phyloP scores from a whole-genome alignment of 2,113 vertebrate species.

The Triplophysa tibetana region DNA sequence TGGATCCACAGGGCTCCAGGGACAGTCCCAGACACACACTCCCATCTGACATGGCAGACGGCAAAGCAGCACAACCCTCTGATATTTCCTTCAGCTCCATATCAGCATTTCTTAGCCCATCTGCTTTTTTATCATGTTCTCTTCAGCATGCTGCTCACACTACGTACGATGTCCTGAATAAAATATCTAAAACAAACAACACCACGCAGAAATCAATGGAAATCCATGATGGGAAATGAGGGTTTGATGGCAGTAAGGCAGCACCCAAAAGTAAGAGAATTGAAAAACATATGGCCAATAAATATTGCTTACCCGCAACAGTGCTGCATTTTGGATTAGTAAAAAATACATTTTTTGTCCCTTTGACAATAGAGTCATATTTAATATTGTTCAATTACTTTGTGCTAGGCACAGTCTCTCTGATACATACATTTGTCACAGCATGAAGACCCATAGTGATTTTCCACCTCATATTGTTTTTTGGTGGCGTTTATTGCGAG shows the following conservation, averaged over 20 bases:
- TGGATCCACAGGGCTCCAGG: slow-evolving; percentile 17
- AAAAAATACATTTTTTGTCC: no score
- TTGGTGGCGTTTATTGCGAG: no score
- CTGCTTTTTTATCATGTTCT: slow-evolving; percentile 18
- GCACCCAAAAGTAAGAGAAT: no score
- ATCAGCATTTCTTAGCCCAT: slow-evolving; percentile 13
- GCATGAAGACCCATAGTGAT: no score
- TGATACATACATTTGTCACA: no score
- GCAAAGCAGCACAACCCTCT: slow-evolving; percentile 8
- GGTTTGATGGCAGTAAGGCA: slow-evolving; percentile 5
- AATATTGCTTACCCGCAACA: no score
- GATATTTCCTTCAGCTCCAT: slow-evolving; percentile 9
- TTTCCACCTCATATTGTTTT: no score
- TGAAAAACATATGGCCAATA: no score
- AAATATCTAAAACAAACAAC: slow-evolving; percentile 35
- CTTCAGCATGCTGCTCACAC: slow-evolving; percentile 37
- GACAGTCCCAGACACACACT: slow-evolving; percentile 6
- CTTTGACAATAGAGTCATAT: no score
- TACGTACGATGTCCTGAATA: slow-evolving; percentile 27
- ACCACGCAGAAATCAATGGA: slow-evolving; percentile 15
- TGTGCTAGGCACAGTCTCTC: no score
- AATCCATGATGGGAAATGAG: slow-evolving; percentile 11
- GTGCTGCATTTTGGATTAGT: no score
- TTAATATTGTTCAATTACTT: no score
- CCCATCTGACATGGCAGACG: slow-evolving; percentile 28